A percentile compares a stretch with the other conserved stretches of the same genome.
phyloP scores from a whole-genome alignment of 2,888 invertebrate species.

The Drosophila nr. fundita region DNA sequence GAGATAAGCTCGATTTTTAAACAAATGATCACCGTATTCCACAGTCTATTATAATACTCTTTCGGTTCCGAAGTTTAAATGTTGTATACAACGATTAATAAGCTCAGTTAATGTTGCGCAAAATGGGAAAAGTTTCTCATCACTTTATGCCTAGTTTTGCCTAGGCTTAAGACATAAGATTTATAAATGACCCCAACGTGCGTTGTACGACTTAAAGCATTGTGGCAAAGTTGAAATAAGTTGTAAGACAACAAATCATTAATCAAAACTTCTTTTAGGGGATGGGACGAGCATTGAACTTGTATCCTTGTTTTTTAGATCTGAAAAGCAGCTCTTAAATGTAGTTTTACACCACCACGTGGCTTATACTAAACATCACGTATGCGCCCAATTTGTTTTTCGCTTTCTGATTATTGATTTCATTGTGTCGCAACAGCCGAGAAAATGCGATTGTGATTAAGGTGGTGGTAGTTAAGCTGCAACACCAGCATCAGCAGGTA shows the following conservation, averaged over 20 bases:
- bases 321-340: not conserved
- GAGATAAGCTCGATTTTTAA: not conserved
- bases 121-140: conserved; percentile 77
- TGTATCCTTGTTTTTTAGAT: not conserved
- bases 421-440: conserved; percentile 11
- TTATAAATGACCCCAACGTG: conserved; percentile 69
- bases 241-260: conserved; percentile 49
- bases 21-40: not conserved
- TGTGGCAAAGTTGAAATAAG: conserved; percentile 58
- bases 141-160: conserved; percentile 36
- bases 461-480: conserved; percentile 8
- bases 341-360: conserved; percentile 1
- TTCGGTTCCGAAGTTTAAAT: not conserved
- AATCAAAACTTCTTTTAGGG: conserved; percentile 52
- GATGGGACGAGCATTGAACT: not conserved
- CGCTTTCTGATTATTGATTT: conserved; percentile 46
- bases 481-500: conserved; percentile 44
- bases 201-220: conserved; percentile 39
- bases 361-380: conserved; percentile 52
- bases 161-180: conserved; percentile 52
- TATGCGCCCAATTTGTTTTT: conserved; percentile 24
- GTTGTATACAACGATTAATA: conserved; percentile 70
- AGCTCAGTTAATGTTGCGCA: conserved; percentile 75
- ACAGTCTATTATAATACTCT: not conserved
- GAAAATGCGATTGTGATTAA: conserved; percentile 29